Base-by-base conservation (phyloP, 2,888 invertebrate genomes). In the Rhaphigaster nebulosa region DNA sequence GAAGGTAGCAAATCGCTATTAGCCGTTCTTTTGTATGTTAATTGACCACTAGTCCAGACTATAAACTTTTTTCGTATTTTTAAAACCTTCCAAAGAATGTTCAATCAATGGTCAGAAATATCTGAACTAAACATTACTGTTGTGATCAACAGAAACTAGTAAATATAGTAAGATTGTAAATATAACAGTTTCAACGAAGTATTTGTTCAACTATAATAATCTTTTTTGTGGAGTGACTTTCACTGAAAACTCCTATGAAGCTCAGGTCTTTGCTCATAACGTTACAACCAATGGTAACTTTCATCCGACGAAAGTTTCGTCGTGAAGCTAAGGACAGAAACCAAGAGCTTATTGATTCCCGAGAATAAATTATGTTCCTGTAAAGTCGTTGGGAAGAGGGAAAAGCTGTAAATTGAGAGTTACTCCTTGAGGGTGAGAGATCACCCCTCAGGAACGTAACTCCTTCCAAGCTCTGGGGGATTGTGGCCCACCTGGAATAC, bases 371-470 rank as follows among this genome's bases (percentile, higher is more conserved):
- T 65, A 65, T 65, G 65, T 65, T 65, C 65, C 65, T 65, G 65
- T 65, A 65, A 65, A 65, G 65, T 65, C 65, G 65, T 65, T 65
- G 65, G 65, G 65, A 65, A 65, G 29, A 65, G 65, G 65, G 65
- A 65, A 65, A 65, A 65, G 65, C 65, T 65, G 65, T 65, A 65
- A 65, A 65, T 65, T 65, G 65, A 65, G 65, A 65, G 65, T 65
- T 65, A 65, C 65, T 65, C 65, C 65, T 65, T 65, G 65, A 65
- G 65, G 65, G 65, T 65, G 65, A 65, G 65, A 65, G 65, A 65
- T 65, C 65, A 65, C 65, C 65, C 65, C 65, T 65, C 65, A 65
- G 65, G 65, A 65, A 65, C 65, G 29, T 65, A 65, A 65, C 65
- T 65, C 65, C 65, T 65, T 18, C 65, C 13, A 29, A 15, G 29